phyloP scores from a whole-genome alignment of 2,888 invertebrate genomes.

The Polydrusus tereticollis region DNA sequence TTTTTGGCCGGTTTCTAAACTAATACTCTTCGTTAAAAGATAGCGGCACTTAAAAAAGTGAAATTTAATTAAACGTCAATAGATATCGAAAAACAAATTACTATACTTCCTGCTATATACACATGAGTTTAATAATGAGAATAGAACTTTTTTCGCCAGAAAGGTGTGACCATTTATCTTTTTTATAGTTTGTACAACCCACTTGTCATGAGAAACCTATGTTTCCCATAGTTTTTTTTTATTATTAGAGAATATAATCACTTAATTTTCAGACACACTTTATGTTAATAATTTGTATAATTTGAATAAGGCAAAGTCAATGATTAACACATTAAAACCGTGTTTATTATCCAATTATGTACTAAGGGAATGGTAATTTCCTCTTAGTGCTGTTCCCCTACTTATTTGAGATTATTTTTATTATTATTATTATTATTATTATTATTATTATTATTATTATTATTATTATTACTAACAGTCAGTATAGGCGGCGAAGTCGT shows the following conservation, averaged over 20 bases:
- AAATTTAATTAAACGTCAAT: constrained; percentile 22
- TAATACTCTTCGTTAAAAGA: neutral
- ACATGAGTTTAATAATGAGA: neutral
- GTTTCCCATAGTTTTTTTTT: constrained; percentile 1
- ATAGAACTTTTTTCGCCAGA: neutral
- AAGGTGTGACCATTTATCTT: constrained; percentile 3
- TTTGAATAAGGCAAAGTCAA: no score
- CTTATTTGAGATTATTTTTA: no score
- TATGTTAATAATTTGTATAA: no score
- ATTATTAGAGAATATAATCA: neutral
- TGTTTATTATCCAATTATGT: no score
- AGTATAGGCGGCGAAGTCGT: no score
- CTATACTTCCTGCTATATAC: neutral
- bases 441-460: no score
- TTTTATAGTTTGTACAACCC: neutral
- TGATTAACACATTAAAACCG: no score
- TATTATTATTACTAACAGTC: no score
- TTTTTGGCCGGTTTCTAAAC: neutral
- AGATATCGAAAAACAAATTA: constrained; percentile 12
- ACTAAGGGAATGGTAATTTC: no score
- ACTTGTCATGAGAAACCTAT: neutral
- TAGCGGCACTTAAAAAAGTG: constrained; percentile 11
- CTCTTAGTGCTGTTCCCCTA: no score
- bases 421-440: no score
- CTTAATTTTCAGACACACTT: neutral